Evolutionary conservation across 2,888 invertebrate species (phyloP).

Genomic region (Eudemis profundana): DNA sequence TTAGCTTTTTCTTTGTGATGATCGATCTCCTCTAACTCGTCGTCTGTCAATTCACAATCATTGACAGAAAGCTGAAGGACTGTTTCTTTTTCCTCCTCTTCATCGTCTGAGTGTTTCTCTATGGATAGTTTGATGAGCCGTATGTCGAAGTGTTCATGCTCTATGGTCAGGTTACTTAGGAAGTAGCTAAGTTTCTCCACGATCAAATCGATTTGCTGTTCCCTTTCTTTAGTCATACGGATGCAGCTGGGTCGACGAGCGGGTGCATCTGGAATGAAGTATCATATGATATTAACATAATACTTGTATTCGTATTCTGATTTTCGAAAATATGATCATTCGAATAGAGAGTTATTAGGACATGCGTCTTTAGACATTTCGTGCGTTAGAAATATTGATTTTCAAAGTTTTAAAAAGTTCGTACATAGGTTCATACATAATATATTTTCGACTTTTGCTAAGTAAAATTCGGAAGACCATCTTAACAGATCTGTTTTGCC

Average conservation of each 20-base stretch:
- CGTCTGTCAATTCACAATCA: constrained; percentile 23
- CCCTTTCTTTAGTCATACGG: constrained; percentile 30
- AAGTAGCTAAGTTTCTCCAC: constrained; percentile 22
- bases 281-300: background rate
- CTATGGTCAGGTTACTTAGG: constrained; percentile 12
- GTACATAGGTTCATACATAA: too few relatives aligned
- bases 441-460: too few relatives aligned
- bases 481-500: too few relatives aligned
- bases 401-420: too few relatives aligned
- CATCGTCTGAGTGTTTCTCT: constrained; percentile 29
- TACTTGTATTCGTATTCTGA: too few relatives aligned
- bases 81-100: constrained; percentile 35
- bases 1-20: constrained; percentile 26
- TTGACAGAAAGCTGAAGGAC: constrained; percentile 34
- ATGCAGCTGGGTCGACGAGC: constrained; percentile 22
- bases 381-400: too few relatives aligned
- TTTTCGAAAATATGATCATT: too few relatives aligned
- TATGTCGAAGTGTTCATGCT: constrained; percentile 32
- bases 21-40: constrained; percentile 24
- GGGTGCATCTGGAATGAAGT: background rate
- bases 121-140: constrained; percentile 33
- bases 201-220: constrained; percentile 32
- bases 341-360: too few relatives aligned
- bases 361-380: too few relatives aligned
- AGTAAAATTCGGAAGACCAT: too few relatives aligned